A percentile compares a stretch with the other conserved stretches of the same genome.
Conservation (phyloP, 2,797 vertebrate genomes). For the Argyrosomus regius region DNA sequence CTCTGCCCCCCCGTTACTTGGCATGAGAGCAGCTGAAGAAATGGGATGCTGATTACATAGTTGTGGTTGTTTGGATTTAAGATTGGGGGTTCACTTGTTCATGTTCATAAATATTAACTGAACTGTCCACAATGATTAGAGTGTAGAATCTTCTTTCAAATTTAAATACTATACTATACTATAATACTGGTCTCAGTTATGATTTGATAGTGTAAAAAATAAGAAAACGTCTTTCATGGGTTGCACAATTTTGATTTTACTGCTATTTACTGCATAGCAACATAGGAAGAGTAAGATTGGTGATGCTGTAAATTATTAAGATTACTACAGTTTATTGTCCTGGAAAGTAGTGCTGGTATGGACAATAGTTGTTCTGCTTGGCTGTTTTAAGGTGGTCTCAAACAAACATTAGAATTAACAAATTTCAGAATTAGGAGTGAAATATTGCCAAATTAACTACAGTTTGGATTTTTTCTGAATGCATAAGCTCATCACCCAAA, state of each 20-base stretch:
- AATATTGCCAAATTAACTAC: neutral
- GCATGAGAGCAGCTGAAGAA: constrained; percentile 1
- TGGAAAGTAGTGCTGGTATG: neutral
- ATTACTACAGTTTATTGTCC: neutral
- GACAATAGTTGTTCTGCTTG: neutral
- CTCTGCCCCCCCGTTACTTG: neutral
- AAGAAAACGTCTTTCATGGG: neutral
- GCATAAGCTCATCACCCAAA: constrained; percentile 11
- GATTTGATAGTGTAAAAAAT: neutral
- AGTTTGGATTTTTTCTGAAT: neutral
- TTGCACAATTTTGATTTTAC: neutral
- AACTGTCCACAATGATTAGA: neutral
- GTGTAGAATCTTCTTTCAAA: neutral
- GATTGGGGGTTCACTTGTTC: constrained; percentile 16
- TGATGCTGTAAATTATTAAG: neutral
- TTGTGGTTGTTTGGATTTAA: constrained; percentile 8
- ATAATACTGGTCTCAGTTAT: neutral
- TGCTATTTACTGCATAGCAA: neutral
- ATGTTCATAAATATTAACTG: constrained; percentile 26
- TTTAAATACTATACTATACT: neutral
- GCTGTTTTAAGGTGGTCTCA: neutral
- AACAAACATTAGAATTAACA: neutral
- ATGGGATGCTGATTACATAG: constrained; percentile 14
- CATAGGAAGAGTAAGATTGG: neutral
- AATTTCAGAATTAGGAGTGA: neutral